Evolutionary conservation across 1,140 invertebrate species (phyloP), one percentile per base, ranked within the genome.

Genomic region (Aphelinus certus): DNA sequence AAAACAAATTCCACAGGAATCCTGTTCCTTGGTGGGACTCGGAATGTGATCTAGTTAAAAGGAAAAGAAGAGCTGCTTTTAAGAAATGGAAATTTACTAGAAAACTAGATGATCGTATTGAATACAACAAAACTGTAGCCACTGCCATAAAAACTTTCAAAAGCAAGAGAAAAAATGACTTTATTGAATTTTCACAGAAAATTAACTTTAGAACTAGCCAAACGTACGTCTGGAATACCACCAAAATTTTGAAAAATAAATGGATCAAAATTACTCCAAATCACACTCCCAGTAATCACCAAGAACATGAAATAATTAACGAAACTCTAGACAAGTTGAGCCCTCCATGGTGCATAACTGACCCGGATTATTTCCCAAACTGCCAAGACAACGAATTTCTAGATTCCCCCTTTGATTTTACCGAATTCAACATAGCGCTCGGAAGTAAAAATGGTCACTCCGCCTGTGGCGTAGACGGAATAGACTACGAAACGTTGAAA

Each of bases 41-140:
- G 0, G 71, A 76, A 9, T 76, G 70, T 47, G 9, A 65, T 46
- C 60, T 46, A 71, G 4, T 65, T n/a, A 71, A 63, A 49, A 62
- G 55, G 49, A 10, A 69, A 42, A 68, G 47, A 63, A 66, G 42
- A 61, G 70, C 63, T 2, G 26, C 46, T 26, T 69, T 46, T 26
- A 78, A 71, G 47, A 75, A 75, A 72, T 78, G 77, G 76, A n/a
- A 71, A 71, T 68, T 47, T 53, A 45, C 72, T 45, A n/a, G 51
- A 9, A 63, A 48, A 43, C 9, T 67, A 9, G 26, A 49, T 1
- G 72, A 75, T 10, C 10, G 60, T 1, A 75, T 77, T 10, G n/a
- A 56, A 43, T 78, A 75, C 58, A 77, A 77, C 6, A 71, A 71
- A 67, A 48, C 43, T 3, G 9, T 5, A 0, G 67, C 73, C 0